A percentile compares a stretch with the other conserved stretches of the same genome.
These are phyloP conservation scores for Tyrophagus putrescentiae DNA, from an alignment of 1,140 invertebrate species.

Conservation along the genomic window DNA sequence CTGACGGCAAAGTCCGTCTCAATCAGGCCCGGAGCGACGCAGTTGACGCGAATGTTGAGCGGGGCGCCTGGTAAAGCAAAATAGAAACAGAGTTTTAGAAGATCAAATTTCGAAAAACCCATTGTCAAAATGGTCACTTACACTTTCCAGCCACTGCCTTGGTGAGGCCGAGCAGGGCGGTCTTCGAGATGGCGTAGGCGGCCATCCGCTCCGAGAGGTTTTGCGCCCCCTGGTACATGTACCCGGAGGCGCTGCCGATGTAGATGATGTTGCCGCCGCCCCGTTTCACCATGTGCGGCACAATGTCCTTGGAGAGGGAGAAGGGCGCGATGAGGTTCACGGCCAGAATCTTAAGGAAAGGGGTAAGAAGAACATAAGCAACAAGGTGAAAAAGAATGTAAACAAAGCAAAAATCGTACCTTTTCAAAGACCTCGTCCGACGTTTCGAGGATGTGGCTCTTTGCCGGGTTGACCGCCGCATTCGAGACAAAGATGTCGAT, in stretches of 20 bases:
- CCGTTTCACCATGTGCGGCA: constrained; percentile 61
- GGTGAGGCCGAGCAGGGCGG: constrained; percentile 68
- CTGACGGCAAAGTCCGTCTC: constrained; percentile 69
- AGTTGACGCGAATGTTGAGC: constrained; percentile 67
- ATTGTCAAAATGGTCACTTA: too few species aligned
- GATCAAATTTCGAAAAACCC: too few species aligned
- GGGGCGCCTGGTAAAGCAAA: too few species aligned
- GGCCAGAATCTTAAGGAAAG: constrained; percentile 93
- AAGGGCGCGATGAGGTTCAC: constrained; percentile 81
- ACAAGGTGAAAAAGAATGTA: constrained; percentile 1
- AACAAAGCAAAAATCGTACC: too few species aligned
- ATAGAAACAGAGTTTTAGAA: too few species aligned
- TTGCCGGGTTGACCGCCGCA: constrained; percentile 73
- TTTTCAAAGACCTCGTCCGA: too few species aligned
- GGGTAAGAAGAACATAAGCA: too few species aligned
- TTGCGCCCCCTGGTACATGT: constrained; percentile 34
- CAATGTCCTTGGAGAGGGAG: constrained; percentile 67
- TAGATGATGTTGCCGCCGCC: constrained; percentile 34
- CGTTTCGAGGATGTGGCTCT: constrained; percentile 61
- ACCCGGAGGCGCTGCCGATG: constrained; percentile 5
- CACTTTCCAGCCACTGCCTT: constrained; percentile 51
- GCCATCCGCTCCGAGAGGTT: constrained; percentile 59
- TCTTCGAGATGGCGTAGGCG: constrained; percentile 86
- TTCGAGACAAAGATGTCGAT: constrained; percentile 90
- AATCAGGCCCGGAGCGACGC: constrained; percentile 78